A percentile compares a stretch with the other conserved stretches of the same genome.
Conservation (phyloP, 2,113 vertebrate genomes). For the Neolamprologus caudopunctatus region DNA sequence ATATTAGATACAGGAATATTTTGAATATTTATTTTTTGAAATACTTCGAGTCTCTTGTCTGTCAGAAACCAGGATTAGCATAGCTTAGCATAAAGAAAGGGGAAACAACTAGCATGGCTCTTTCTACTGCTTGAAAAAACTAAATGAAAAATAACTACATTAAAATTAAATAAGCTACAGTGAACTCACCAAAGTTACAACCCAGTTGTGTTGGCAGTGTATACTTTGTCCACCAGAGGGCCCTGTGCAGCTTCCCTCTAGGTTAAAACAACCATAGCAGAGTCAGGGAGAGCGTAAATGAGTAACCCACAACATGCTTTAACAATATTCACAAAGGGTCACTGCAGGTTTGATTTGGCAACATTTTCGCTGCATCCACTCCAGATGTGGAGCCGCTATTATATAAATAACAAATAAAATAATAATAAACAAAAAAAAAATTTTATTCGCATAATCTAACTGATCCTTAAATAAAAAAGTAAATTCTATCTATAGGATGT, state of each 20-base stretch:
- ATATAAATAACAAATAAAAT: neutral
- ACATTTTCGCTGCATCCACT: neutral
- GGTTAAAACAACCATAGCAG: neutral
- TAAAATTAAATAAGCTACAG: neutral
- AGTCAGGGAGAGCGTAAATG: neutral
- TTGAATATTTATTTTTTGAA: neutral
- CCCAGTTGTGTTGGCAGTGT: neutral
- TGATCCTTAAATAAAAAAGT: neutral
- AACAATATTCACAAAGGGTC: neutral
- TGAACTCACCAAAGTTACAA: neutral
- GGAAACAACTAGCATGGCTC: neutral
- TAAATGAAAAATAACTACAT: neutral
- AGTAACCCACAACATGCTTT: neutral
- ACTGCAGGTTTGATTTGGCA: neutral
- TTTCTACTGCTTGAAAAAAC: neutral
- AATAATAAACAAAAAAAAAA: neutral
- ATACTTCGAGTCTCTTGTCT: neutral
- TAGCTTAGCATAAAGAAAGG: neutral
- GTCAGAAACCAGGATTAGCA: neutral
- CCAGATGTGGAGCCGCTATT: fast-evolving
- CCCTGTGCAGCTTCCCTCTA: neutral
- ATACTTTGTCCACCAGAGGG: neutral
- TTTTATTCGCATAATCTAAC: neutral
- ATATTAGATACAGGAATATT: neutral
- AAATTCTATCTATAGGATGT: neutral